Percentiles rank a stretch among this genome's conserved stretches.
phyloP scores from a whole-genome alignment of 2,888 invertebrate species.

The Chrysolina haemoptera region DNA sequence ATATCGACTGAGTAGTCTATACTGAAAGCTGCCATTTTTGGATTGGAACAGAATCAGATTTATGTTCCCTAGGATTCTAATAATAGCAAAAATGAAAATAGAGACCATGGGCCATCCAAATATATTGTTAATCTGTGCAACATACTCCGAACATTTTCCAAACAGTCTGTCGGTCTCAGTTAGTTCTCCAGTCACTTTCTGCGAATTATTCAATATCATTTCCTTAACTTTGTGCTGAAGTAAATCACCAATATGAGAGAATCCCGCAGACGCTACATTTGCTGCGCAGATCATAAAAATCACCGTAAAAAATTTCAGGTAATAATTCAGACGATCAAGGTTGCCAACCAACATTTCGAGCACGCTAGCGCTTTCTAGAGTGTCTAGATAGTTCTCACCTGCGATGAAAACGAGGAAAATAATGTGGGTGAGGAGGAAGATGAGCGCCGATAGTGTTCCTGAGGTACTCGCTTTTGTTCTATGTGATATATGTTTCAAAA shows the following conservation, averaged over 20 bases:
- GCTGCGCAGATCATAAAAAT: slow-evolving; percentile 2
- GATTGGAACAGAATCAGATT: neutral
- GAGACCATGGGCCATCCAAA: slow-evolving; percentile 8
- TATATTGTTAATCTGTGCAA: neutral
- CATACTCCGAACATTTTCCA: neutral
- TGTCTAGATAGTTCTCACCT: neutral
- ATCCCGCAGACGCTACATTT: neutral
- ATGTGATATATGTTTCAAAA: neutral
- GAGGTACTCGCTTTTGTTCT: neutral
- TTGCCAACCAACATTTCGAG: neutral
- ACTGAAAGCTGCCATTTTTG: neutral
- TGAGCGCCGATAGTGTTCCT: neutral
- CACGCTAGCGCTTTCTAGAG: neutral
- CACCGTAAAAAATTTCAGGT: neutral
- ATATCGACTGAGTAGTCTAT: neutral
- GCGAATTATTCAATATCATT: neutral
- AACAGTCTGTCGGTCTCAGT: neutral
- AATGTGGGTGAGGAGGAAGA: neutral
- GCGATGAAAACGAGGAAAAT: neutral
- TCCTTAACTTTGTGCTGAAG: neutral
- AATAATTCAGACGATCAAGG: neutral
- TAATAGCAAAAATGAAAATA: neutral
- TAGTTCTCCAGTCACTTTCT: neutral
- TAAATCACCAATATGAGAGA: neutral
- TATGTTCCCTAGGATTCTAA: neutral